Base-by-base conservation (phyloP, 2,113 vertebrate species). In the Pyxicephalus adspersus region DNA sequence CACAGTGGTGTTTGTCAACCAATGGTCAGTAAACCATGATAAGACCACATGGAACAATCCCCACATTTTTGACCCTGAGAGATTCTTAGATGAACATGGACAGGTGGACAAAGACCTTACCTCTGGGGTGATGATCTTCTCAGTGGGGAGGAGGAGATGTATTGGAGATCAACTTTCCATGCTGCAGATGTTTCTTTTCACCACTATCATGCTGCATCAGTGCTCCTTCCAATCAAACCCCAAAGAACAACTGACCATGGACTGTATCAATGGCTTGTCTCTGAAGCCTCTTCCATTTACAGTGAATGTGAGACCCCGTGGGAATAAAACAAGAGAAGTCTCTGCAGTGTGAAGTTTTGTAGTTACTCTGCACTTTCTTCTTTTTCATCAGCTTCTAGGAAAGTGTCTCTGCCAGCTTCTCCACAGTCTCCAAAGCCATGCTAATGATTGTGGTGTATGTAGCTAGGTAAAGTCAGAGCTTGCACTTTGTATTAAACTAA, bases 1-100 rank as follows among this genome's bases (percentile, higher is more conserved):
- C 89, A 96, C 94, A 0, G 93, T 95, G 55, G 90, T 96, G 72
- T 96, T 96, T 84, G 85, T 96, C 85, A 96, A 96, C 85, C 95
- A 96, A 87, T 96, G 95, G 94, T 96, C 95, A 0, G 94, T 94
- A 85, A 96, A 96, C 86, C 93, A 96, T 0, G 94, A 96, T 84
- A 54, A 86, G 3, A 28, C 83, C 70, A 94, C 92, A 83, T 96
- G 95, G 95, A 91, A 87, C 3, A 91, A 96, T 45, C 94, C 95
- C 0, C 87, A 94, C 0, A 19, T 90, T 25, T 96, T 96, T 4
- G 87, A 95, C 82, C 95, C 95, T 0, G 23, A 81, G 0, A 90
- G 95, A 4, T 96, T 96, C 85, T 83, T 96, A 1, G 86, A 94
- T 0, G 84, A 86, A 23, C 86, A 85, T 25, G 90, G 86, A 7